phyloP scores from a whole-genome alignment of 2,797 vertebrate species.

The Eutrigla gurnardus region DNA sequence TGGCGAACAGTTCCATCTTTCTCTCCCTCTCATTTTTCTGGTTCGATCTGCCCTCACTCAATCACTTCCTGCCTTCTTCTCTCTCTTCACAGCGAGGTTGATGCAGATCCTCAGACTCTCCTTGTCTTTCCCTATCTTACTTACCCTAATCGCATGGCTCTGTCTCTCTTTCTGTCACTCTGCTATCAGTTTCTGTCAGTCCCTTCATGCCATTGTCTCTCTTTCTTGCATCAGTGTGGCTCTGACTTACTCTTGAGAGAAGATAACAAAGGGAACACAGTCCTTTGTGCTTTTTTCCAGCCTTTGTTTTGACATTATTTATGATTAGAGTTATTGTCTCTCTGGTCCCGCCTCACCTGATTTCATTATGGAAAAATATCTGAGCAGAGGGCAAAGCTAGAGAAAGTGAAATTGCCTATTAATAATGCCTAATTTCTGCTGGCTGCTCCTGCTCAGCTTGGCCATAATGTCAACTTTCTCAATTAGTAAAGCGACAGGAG shows the following conservation, averaged over 20 bases:
- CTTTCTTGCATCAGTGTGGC: constrained; percentile 30
- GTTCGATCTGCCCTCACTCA: constrained; percentile 20
- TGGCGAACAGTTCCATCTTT: constrained; percentile 40
- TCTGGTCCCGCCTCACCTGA: constrained; percentile 16
- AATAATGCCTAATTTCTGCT: constrained; percentile 54
- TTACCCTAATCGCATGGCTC: constrained; percentile 27
- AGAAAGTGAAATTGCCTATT: constrained; percentile 48
- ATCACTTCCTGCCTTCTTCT: constrained; percentile 26
- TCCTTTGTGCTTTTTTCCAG: not conserved
- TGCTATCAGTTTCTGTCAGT: constrained; percentile 22
- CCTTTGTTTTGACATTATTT: constrained; percentile 29
- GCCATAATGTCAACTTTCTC: constrained; percentile 37
- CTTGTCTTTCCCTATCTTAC: constrained; percentile 11
- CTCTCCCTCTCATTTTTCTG: constrained; percentile 35
- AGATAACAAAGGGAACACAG: constrained; percentile 11
- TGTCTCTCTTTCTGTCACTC: constrained; percentile 8
- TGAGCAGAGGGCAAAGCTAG: constrained; percentile 19
- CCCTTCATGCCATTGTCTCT: constrained; percentile 11
- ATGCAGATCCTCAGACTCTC: constrained; percentile 3
- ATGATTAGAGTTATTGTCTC: constrained; percentile 34
- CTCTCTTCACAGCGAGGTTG: constrained; percentile 25
- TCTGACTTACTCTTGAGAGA: constrained; percentile 15
- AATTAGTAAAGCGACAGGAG: constrained; percentile 26
- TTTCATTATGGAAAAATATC: constrained; percentile 33
- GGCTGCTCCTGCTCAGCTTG: constrained; percentile 32